These are phyloP conservation scores for Cyrtorhinus lividipennis DNA, from an alignment of 1,140 invertebrate species.

Conservation along the genomic window DNA sequence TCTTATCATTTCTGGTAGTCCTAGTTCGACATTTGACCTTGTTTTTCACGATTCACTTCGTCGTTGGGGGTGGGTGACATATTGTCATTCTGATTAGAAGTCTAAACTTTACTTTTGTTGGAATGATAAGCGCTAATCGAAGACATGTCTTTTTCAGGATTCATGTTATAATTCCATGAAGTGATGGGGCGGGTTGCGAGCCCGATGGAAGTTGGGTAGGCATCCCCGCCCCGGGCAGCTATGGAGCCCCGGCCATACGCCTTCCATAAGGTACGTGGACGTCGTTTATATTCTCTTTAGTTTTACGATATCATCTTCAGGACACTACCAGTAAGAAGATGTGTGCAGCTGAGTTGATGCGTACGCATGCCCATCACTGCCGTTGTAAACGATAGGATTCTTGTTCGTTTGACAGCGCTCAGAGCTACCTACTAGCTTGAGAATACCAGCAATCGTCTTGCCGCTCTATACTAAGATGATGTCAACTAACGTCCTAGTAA, in stretches of 20 bases:
- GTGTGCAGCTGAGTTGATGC: too few relatives aligned
- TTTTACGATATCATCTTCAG: neutral
- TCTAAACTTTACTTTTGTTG: neutral
- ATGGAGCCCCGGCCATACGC: constrained; percentile 45
- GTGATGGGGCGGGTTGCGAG: constrained; percentile 48
- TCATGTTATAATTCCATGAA: constrained; percentile 18
- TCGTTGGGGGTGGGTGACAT: neutral
- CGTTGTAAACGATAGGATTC: too few relatives aligned
- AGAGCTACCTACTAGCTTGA: neutral
- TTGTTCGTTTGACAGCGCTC: neutral
- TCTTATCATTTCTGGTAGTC: neutral
- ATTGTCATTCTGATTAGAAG: neutral
- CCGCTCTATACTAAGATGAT: too few relatives aligned
- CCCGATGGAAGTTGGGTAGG: constrained; percentile 53
- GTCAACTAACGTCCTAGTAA: too few relatives aligned
- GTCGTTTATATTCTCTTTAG: neutral
- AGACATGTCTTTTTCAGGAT: constrained; percentile 12
- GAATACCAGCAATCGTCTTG: too few relatives aligned
- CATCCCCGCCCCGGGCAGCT: constrained; percentile 22
- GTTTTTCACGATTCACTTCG: neutral
- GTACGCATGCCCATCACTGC: neutral
- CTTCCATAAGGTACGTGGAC: constrained; percentile 51
- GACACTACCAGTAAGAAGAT: too few relatives aligned
- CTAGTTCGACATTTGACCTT: neutral
- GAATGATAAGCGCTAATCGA: neutral